Evolutionary conservation across 2,113 vertebrate genomes (phyloP).

Genomic region (Chamaetylas fuelleborni): DNA sequence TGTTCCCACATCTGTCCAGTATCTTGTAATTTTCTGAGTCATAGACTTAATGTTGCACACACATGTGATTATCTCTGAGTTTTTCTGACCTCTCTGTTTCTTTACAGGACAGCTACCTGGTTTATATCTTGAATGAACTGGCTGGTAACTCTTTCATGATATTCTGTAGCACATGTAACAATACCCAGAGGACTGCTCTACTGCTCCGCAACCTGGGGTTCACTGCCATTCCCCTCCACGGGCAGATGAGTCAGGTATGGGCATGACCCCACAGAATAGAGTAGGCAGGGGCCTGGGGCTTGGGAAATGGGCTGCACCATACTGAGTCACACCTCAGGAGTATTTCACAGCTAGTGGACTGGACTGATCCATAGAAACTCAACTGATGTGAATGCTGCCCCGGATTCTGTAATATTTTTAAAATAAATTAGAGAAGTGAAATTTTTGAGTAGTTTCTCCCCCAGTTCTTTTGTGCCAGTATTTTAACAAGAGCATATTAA

Average conservation of each 20-base stretch:
- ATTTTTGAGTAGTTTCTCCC: neutral
- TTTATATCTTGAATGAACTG: constrained; percentile 94
- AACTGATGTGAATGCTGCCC: neutral
- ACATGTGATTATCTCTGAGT: fast-evolving
- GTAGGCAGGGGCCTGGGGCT: neutral
- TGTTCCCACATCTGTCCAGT: neutral
- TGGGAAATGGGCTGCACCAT: neutral
- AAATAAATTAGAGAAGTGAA: neutral
- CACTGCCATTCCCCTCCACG: constrained; percentile 94
- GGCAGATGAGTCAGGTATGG: constrained; percentile 95
- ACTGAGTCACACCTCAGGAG: neutral
- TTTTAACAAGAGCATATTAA: neutral
- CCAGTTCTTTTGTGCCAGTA: neutral
- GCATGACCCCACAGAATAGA: neutral
- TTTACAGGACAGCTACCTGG: constrained; percentile 91
- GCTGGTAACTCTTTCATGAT: constrained; percentile 98
- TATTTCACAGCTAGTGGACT: neutral
- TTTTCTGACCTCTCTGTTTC: neutral
- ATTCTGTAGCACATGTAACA: constrained; percentile 96
- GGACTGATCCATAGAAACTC: neutral
- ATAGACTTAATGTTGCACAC: neutral
- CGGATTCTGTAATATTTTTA: neutral
- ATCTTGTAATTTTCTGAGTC: neutral
- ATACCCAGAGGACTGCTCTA: constrained; percentile 91
- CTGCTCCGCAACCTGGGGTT: constrained; percentile 93